A percentile compares a stretch with the other conserved stretches of the same genome.
phyloP scores from a whole-genome alignment of 2,113 vertebrate species.

The Pipa parva region DNA sequence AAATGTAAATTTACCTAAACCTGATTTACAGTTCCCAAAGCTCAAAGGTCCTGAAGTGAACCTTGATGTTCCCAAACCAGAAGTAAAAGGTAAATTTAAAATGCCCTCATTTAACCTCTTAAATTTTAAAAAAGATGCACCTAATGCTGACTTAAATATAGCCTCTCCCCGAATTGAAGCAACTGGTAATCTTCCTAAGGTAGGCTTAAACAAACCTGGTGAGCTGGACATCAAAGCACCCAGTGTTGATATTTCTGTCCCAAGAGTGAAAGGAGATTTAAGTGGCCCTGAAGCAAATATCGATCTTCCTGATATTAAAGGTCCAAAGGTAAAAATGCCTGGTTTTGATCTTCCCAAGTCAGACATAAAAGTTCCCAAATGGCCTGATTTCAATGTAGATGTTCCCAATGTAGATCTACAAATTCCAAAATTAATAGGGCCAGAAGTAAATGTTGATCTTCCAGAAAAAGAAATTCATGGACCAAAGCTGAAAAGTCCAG shows the following conservation, averaged over 20 bases:
- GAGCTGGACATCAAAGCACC: constrained; percentile 21
- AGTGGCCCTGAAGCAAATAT: neutral
- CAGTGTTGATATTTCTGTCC: constrained; percentile 16
- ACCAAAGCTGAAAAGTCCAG: constrained; percentile 1
- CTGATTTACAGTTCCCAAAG: neutral
- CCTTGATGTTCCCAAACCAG: neutral
- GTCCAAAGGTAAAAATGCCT: neutral
- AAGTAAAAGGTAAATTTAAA: neutral
- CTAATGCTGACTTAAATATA: neutral
- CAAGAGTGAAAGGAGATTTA: constrained; percentile 20
- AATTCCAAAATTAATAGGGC: constrained; percentile 6
- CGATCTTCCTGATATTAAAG: neutral
- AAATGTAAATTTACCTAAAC: neutral
- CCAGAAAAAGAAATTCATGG: neutral
- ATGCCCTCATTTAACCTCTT: neutral
- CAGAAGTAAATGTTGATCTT: neutral
- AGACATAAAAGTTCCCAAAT: constrained; percentile 4
- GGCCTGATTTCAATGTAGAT: neutral
- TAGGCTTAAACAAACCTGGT: neutral
- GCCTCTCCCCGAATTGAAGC: neutral
- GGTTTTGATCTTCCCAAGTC: constrained; percentile 3
- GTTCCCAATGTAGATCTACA: neutral
- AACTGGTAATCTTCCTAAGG: neutral
- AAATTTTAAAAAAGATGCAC: neutral
- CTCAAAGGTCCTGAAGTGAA: neutral